Conservation (phyloP, 2,797 vertebrate genomes). For the Artibeus jamaicensis region DNA sequence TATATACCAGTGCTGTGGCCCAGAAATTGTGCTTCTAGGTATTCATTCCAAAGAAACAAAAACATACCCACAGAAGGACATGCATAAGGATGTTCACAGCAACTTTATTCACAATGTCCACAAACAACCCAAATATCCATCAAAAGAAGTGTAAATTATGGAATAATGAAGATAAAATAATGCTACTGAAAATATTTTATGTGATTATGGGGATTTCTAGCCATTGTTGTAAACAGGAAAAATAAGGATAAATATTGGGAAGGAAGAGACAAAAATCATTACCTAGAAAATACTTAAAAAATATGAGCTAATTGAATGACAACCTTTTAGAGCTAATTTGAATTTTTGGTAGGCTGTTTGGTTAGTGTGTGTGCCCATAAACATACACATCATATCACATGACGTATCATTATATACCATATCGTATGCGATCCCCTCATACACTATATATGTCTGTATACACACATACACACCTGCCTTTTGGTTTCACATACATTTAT, state of each 20-base stretch:
- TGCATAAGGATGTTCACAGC: neutral
- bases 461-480: neutral
- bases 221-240: slow-evolving; percentile 14
- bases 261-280: neutral
- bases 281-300: slow-evolving; percentile 31
- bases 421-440: neutral
- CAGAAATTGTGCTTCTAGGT: slow-evolving; percentile 46
- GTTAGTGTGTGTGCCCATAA: neutral
- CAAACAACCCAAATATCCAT: neutral
- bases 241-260: neutral
- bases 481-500: neutral
- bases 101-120: neutral
- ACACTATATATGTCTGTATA: neutral
- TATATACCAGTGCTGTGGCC: neutral
- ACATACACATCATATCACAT: neutral
- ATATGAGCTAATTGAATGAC: neutral
- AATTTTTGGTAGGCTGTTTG: neutral
- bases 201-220: neutral
- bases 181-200: slow-evolving; percentile 15
- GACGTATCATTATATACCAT: neutral
- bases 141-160: neutral
- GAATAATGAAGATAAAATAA: neutral
- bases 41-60: slow-evolving; percentile 29
- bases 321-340: neutral
- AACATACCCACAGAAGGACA: neutral